These are phyloP conservation scores for Hydrotaea cyrtoneurina DNA, from an alignment of 2,888 invertebrate species.

Conservation along the genomic window DNA sequence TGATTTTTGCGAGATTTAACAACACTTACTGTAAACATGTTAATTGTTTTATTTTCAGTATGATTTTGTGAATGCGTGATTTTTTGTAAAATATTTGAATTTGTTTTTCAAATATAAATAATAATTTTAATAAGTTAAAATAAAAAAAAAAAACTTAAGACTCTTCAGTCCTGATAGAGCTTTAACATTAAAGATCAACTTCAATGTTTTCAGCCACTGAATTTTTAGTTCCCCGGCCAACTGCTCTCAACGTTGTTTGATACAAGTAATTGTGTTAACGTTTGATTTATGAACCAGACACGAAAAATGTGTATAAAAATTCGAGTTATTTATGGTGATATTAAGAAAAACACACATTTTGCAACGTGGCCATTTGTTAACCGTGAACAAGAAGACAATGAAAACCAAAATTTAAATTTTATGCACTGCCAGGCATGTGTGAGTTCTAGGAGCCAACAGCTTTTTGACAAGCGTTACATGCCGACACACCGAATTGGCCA, in stretches of 20 bases:
- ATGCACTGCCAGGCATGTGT: background rate
- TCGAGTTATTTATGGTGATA: conserved; percentile 31
- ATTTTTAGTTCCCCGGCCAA: background rate
- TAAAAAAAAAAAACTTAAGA: background rate
- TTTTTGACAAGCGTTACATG: conserved; percentile 19
- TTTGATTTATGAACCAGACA: conserved; percentile 27
- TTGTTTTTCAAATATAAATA: no score
- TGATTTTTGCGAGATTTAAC: background rate
- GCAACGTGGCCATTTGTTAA: conserved; percentile 13
- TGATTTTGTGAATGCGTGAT: no score
- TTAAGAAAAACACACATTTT: conserved; percentile 31
- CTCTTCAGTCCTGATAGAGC: background rate
- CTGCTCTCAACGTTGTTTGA: background rate
- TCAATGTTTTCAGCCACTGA: background rate
- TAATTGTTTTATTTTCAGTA: background rate
- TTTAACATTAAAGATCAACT: background rate
- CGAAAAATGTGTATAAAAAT: background rate
- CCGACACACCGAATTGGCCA: background rate
- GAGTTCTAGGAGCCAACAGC: conserved; percentile 1
- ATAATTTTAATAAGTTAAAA: background rate
- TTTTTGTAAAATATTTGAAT: no score
- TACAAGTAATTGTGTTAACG: conserved; percentile 21
- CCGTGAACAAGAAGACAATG: no score
- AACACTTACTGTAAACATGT: background rate
- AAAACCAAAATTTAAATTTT: background rate